Percentiles rank a stretch among this genome's conserved stretches.
phyloP scores from a whole-genome alignment of 2,888 invertebrate species.

The Hirudinaria manillensis region DNA sequence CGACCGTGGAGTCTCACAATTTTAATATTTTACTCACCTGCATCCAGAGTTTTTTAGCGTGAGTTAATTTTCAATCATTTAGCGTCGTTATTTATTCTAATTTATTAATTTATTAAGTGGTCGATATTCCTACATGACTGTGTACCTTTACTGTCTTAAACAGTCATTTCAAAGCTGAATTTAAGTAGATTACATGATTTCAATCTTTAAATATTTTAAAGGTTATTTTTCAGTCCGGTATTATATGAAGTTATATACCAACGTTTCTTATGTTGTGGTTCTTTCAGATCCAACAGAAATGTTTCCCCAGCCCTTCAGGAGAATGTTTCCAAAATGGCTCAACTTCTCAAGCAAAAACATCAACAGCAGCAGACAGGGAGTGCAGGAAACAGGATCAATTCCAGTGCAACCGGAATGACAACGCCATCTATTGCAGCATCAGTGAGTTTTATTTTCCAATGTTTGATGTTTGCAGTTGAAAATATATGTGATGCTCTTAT shows the following conservation, averaged over 20 bases:
- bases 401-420: neutral
- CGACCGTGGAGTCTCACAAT: constrained; percentile 70
- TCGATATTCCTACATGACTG: too few species aligned
- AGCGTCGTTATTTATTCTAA: too few species aligned
- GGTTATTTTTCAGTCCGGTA: too few species aligned
- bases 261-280: too few species aligned
- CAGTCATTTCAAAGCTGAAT: too few species aligned
- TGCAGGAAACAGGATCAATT: neutral
- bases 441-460: neutral
- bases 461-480: too few species aligned
- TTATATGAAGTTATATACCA: too few species aligned
- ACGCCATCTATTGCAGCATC: neutral
- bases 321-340: neutral
- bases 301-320: neutral
- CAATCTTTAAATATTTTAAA: too few species aligned
- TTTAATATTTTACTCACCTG: constrained; percentile 73
- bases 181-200: too few species aligned
- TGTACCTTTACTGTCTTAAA: too few species aligned
- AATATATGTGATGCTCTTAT: too few species aligned
- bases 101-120: too few species aligned
- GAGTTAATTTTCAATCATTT: constrained; percentile 40
- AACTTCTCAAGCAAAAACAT: constrained; percentile 4
- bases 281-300: constrained; percentile 1
- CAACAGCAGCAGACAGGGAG: constrained; percentile 5
- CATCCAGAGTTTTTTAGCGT: constrained; percentile 66